Evolutionary conservation across 92 coral and sea anemone genomes (phyloP).

Genomic region (Anthopleura xanthogrammica): DNA sequence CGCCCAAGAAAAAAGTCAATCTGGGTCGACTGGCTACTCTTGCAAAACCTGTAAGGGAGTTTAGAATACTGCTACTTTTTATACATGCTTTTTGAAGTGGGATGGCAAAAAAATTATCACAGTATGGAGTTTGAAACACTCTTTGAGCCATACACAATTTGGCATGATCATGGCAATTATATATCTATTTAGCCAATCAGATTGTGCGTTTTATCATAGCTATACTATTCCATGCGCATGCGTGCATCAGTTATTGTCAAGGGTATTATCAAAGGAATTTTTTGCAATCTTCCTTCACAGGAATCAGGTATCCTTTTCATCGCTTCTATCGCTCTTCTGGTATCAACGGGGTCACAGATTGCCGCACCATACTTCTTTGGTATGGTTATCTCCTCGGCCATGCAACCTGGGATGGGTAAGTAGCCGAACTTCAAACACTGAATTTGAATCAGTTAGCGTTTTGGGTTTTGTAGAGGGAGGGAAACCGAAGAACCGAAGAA

Average conservation of each 20-base stretch:
- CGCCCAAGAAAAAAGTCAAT: conserved; percentile 57
- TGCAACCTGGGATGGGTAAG: conserved; percentile 75
- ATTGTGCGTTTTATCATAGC: too few relatives aligned
- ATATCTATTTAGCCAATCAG: too few relatives aligned
- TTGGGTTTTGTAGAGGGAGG: too few relatives aligned
- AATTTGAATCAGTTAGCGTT: too few relatives aligned
- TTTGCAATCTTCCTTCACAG: conserved; percentile 14
- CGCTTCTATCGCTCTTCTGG: conserved; percentile 78
- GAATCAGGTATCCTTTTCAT: conserved; percentile 57
- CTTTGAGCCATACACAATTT: too few relatives aligned
- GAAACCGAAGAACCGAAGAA: too few relatives aligned
- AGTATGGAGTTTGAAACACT: too few relatives aligned
- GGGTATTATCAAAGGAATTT: background rate
- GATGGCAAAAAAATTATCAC: too few relatives aligned
- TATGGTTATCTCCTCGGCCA: conserved; percentile 65
- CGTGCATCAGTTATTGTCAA: background rate
- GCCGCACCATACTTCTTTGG: conserved; percentile 97
- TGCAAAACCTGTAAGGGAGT: conserved; percentile 83
- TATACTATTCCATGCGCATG: background rate
- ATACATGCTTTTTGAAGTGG: too few relatives aligned
- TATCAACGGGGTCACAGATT: conserved; percentile 80
- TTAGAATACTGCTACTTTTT: too few relatives aligned
- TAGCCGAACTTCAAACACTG: background rate
- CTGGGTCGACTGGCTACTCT: conserved; percentile 66
- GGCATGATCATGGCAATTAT: too few relatives aligned